Evolutionary conservation across 2,888 invertebrate species (phyloP), one percentile per base, ranked within the genome.

Genomic region (Lasioglossum pauxillum): DNA sequence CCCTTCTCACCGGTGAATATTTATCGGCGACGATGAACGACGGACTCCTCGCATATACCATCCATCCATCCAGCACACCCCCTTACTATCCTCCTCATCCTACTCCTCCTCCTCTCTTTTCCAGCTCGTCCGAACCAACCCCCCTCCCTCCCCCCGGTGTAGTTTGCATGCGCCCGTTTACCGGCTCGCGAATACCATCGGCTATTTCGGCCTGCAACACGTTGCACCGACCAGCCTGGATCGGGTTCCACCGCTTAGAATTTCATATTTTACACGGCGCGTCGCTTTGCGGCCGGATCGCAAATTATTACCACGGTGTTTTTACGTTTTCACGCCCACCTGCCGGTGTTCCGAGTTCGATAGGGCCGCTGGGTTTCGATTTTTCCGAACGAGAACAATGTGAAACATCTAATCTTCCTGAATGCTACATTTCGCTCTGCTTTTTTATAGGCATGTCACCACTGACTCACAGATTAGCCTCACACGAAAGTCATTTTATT

Each of bases 221-320:
- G 78, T 85, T 79, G 79, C 85, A 85, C 64, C n/a, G 72, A 75
- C 72, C 75, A 57, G 31, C 41, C 71, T 41, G 75, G 78, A 64
- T 49, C 78, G 16, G 78, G 41, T 78, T 73, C 75, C 53, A 49
- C 44, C 72, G 85, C 49, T 83, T 73, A 83, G 84, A 84, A 85
- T 85, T 84, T 84, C 84, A 85, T 85, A 85, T 85, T 85, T 75
- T 84, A 83, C 84, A 84, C 84, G 78, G 23, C 75, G 57, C 75
- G 57, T 10, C 60, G 83, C 83, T 75, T 31, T 41, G 74, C 38
- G 78, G 78, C 46, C 60, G 78, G n/a, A 60, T 60, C 8, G 19
- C 71, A 44, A 83, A 84, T 84, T 75, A 75, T 83, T 83, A 83
- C 75, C 38, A 12, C 10, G 46, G 4, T 84, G 83, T 77, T 53